These are phyloP conservation scores for Rhyacophila evoluta DNA, from an alignment of 2,888 invertebrate species.

Conservation along the genomic window DNA sequence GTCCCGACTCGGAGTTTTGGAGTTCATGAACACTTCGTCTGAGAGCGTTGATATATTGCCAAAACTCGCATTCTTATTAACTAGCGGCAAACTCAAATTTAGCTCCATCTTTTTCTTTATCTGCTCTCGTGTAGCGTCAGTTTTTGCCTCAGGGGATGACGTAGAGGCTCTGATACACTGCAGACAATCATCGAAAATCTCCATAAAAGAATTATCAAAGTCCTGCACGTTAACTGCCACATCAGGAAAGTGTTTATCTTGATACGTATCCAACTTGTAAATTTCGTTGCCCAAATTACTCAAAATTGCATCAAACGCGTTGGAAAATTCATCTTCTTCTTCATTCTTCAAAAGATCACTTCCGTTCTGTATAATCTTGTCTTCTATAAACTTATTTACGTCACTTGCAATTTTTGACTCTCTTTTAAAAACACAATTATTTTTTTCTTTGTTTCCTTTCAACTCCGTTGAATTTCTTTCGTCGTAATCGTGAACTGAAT, in stretches of 20 bases:
- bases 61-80: conserved; percentile 49
- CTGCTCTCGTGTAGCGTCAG: background rate
- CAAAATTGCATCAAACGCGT: conserved; percentile 67
- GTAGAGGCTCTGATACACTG: conserved; percentile 55
- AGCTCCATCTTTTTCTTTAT: conserved; percentile 33
- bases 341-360: background rate
- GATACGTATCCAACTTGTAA: conserved; percentile 66
- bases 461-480: conserved; percentile 30
- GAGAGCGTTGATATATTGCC: conserved; percentile 49
- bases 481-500: conserved; percentile 66
- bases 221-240: conserved; percentile 27
- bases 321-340: conserved; percentile 26
- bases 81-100: conserved; percentile 45
- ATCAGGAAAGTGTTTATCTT: conserved; percentile 59
- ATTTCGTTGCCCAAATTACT: conserved; percentile 68
- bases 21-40: conserved; percentile 52
- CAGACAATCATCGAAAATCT: conserved; percentile 68
- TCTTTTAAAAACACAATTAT: background rate
- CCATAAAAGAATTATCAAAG: conserved; percentile 64
- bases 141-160: conserved; percentile 16
- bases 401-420: background rate
- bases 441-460: background rate
- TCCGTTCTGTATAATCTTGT: background rate
- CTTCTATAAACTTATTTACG: background rate
- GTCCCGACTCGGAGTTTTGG: conserved; percentile 35